These are phyloP conservation scores for Buathra laborator DNA, from an alignment of 2,888 invertebrate species.

Conservation along the genomic window DNA sequence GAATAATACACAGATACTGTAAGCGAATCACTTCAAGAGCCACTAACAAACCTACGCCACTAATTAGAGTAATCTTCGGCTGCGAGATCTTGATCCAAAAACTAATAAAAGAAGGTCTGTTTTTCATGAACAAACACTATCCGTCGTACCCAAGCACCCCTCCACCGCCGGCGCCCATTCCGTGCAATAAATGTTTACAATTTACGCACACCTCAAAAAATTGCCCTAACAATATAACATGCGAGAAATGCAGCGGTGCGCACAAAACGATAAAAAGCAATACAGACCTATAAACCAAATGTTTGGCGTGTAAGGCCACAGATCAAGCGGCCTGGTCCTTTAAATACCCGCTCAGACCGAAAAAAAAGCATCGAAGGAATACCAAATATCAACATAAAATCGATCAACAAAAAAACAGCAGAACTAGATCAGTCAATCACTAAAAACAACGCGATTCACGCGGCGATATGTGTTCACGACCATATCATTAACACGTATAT, in stretches of 20 bases:
- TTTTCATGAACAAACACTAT: conserved; percentile 39
- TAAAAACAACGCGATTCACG: conserved; percentile 7
- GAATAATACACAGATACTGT: conserved; percentile 15
- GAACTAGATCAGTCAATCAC: background rate
- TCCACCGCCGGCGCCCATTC: conserved; percentile 10
- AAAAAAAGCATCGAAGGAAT: background rate
- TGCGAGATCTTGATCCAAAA: conserved; percentile 34
- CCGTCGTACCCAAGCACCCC: conserved; percentile 41
- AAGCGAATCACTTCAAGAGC: conserved; percentile 26
- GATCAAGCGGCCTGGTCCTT: conserved; percentile 16
- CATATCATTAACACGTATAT: conserved; percentile 11
- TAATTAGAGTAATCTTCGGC: conserved; percentile 34
- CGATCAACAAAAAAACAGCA: conserved; percentile 23
- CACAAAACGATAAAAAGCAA: background rate
- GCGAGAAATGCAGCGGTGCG: conserved; percentile 10
- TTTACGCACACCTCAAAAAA: conserved; percentile 13
- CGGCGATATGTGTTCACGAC: conserved; percentile 13
- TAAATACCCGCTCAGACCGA: conserved; percentile 14
- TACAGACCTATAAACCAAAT: conserved; percentile 12
- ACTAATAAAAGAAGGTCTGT: conserved; percentile 29
- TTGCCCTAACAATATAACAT: background rate
- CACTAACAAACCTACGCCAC: conserved; percentile 44
- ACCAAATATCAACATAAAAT: conserved; percentile 6
- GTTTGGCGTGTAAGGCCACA: conserved; percentile 14
- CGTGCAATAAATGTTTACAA: background rate